These are phyloP conservation scores for Homalodisca vitripennis DNA, from an alignment of 1,140 invertebrate genomes.

Conservation along the genomic window DNA sequence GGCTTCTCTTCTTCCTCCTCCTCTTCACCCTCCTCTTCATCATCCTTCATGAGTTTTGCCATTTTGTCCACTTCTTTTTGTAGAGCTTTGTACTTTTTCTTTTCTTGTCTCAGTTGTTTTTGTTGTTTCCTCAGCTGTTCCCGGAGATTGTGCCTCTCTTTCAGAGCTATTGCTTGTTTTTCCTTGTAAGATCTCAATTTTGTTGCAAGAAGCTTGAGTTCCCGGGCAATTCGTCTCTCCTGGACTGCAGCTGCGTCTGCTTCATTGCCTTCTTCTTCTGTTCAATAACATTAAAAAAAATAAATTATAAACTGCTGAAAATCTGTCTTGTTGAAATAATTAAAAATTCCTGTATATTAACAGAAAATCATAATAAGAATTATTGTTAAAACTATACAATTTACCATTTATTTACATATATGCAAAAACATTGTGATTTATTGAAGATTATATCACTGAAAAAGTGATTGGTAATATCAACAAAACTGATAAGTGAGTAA, in stretches of 20 bases:
- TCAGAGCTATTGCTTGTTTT: conserved; percentile 72
- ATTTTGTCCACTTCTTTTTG: conserved; percentile 89
- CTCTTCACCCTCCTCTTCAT: conserved; percentile 65
- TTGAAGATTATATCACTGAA: too few species aligned
- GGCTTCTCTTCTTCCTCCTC: conserved; percentile 56
- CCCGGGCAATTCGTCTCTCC: conserved; percentile 62
- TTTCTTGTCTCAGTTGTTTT: conserved; percentile 59
- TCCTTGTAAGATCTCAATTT: conserved; percentile 77
- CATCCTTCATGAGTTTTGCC: conserved; percentile 78
- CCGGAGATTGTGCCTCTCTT: conserved; percentile 73
- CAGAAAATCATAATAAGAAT: too few species aligned
- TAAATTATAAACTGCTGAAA: neutral
- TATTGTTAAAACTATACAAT: too few species aligned
- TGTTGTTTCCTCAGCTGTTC: conserved; percentile 79
- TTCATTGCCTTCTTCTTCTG: conserved; percentile 63
- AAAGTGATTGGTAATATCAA: too few species aligned
- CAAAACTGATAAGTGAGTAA: too few species aligned
- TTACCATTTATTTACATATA: too few species aligned
- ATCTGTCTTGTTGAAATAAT: neutral
- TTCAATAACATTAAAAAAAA: neutral
- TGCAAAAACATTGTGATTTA: too few species aligned
- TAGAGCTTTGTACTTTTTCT: conserved; percentile 52
- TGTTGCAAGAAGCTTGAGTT: conserved; percentile 70
- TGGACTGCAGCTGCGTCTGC: conserved; percentile 68
- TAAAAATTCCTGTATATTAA: neutral